Evolutionary conservation across 2,113 vertebrate genomes (phyloP).

Genomic region (Pycnonotus jocosus): DNA sequence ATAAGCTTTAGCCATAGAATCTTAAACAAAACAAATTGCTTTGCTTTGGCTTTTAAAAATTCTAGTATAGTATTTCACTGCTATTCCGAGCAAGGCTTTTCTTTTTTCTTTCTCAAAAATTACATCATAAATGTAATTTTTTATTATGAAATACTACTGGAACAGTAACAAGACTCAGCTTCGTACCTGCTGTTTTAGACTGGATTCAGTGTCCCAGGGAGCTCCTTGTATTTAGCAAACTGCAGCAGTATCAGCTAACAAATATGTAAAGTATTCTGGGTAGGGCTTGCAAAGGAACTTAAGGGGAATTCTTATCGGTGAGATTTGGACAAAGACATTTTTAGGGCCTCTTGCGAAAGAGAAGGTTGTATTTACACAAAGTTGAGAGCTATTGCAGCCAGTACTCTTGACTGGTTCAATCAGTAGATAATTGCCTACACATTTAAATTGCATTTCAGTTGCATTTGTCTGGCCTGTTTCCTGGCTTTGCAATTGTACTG

Average conservation of each 20-base stretch:
- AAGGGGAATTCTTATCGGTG: constrained; percentile 6
- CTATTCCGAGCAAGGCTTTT: background rate
- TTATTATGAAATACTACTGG: background rate
- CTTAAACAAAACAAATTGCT: constrained; percentile 6
- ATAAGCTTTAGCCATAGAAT: background rate
- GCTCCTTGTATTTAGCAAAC: background rate
- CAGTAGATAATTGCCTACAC: background rate
- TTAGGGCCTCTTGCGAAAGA: background rate
- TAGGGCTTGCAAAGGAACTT: background rate
- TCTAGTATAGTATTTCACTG: background rate
- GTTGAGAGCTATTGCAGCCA: background rate
- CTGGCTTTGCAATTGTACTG: background rate
- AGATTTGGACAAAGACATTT: background rate
- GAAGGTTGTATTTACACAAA: background rate
- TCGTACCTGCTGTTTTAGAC: background rate
- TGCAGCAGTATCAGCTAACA: background rate
- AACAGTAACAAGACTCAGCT: background rate
- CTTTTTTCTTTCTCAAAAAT: background rate
- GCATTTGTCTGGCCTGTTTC: background rate
- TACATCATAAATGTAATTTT: background rate
- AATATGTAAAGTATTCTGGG: background rate
- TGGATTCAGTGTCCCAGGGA: background rate
- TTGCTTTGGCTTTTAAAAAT: background rate
- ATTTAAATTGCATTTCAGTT: background rate
- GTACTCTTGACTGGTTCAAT: background rate